Conservation (phyloP, 2,113 vertebrate species). For the Plecotus auritus region DNA sequence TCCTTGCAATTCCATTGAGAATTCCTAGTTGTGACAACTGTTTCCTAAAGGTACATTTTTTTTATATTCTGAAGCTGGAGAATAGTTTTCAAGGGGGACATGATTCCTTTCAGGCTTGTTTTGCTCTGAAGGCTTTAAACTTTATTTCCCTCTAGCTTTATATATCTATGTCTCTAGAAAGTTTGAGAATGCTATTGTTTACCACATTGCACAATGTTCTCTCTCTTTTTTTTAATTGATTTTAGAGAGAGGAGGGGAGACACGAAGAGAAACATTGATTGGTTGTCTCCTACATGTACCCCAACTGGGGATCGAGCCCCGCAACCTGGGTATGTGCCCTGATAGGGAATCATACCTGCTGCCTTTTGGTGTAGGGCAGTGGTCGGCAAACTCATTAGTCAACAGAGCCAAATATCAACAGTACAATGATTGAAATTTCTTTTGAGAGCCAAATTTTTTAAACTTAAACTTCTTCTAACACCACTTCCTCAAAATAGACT, state of each 20-base stretch:
- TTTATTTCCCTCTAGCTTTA: not conserved
- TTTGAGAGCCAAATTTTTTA: too few species aligned
- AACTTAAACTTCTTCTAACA: too few species aligned
- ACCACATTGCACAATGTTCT: not conserved
- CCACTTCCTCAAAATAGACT: too few species aligned
- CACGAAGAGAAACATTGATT: not conserved
- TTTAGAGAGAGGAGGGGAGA: not conserved
- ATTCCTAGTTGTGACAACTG: constrained; percentile 22
- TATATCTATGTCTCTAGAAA: not conserved
- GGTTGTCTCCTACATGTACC: not conserved
- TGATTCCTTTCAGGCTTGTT: not conserved
- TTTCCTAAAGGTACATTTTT: not conserved
- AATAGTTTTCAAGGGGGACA: not conserved
- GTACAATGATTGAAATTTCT: too few species aligned
- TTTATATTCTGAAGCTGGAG: not conserved
- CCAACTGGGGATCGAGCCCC: too few species aligned
- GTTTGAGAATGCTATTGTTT: not conserved
- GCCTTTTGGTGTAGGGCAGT: too few species aligned
- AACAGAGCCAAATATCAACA: too few species aligned
- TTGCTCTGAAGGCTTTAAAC: not conserved
- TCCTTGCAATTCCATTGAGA: not conserved
- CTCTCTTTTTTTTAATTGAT: not conserved
- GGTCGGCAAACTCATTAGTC: too few species aligned
- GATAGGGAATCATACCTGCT: too few species aligned
- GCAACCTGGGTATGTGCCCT: too few species aligned